Evolutionary conservation across 2,797 vertebrate species (phyloP), one percentile per base, ranked within the genome.

Genomic region (Cheirogaleus major): DNA sequence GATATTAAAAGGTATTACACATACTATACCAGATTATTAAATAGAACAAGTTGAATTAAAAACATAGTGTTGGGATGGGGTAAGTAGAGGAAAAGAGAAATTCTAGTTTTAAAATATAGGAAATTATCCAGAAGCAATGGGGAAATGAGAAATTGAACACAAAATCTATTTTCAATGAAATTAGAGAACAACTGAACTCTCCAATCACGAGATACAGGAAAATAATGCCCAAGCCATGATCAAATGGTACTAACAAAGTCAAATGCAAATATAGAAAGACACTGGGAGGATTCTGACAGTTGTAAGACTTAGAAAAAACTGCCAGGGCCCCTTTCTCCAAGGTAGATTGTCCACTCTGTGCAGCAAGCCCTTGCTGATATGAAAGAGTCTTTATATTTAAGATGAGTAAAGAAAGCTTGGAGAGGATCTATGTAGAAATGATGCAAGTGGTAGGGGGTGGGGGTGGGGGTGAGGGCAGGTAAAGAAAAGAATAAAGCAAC

Each of bases 81-180:
- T 52, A 57, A 75, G 23, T 78, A 8, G 43, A 91, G 11, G 27
- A 70, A 78, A 80, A 69, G 59, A 95, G 7, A 80, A 76, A 76
- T n/a, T 50, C 61, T 59, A 25, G 27, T 41, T 93, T 95, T 88
- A 76, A 88, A 91, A 59, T 90, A 13, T 59, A 76, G 5, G 30
- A 72, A 90, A 81, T 57, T 25, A 59, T 17, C 52, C 69, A 85
- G n/a, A 93, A 72, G 61, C 30, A 84, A 45, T 14, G 63, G 48
- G n/a, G 70, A 90, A 95, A 78, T 69, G n/a, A n/a, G 38, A 80
- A 45, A 67, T 45, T 55, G 41, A 67, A 82, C 67, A 78, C 22
- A 89, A 89, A 38, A 50, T 45, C 32, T 13, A 78, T 89, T 95
- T 93, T 72, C 73, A 86, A 35, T 92, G 41, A 86, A 72, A 50